A percentile compares a stretch with the other conserved stretches of the same genome.
phyloP scores from a whole-genome alignment of 2,113 vertebrate species.

The Oxyura jamaicensis region DNA sequence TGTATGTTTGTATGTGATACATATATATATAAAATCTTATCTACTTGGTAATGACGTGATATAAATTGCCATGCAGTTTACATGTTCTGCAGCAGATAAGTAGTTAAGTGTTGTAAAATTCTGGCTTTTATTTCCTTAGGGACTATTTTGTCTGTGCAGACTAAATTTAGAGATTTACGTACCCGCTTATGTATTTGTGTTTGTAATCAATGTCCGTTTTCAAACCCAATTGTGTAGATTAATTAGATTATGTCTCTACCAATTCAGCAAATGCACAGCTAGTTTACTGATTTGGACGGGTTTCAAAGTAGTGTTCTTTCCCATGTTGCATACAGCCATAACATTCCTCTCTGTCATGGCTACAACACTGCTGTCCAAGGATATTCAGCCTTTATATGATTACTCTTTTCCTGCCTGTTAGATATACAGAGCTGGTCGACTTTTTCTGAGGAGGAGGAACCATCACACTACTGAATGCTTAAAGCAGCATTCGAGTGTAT shows the following conservation, averaged over 20 bases:
- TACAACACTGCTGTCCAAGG: not conserved
- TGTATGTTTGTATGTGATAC: not conserved
- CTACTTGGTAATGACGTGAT: not conserved
- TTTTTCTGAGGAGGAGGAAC: not conserved
- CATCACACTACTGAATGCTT: not conserved
- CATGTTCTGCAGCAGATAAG: not conserved
- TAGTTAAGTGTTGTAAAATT: not conserved
- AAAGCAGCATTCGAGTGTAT: fast-evolving
- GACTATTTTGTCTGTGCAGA: not conserved
- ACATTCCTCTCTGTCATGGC: not conserved
- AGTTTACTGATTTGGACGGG: not conserved
- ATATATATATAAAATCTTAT: not conserved
- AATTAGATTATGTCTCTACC: slow-evolving; percentile 51
- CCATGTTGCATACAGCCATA: not conserved
- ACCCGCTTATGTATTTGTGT: slow-evolving; percentile 11
- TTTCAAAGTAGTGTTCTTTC: not conserved
- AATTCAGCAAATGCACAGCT: not conserved
- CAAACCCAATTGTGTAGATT: slow-evolving; percentile 31
- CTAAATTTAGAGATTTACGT: slow-evolving; percentile 13
- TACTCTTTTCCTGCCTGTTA: not conserved
- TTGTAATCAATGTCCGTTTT: slow-evolving; percentile 48
- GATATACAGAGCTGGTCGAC: too few species aligned
- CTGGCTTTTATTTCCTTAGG: not conserved
- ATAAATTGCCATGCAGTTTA: not conserved
- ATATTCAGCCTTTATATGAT: not conserved